Conservation (phyloP, 2,888 invertebrate genomes). For the Onchidella celtica region DNA sequence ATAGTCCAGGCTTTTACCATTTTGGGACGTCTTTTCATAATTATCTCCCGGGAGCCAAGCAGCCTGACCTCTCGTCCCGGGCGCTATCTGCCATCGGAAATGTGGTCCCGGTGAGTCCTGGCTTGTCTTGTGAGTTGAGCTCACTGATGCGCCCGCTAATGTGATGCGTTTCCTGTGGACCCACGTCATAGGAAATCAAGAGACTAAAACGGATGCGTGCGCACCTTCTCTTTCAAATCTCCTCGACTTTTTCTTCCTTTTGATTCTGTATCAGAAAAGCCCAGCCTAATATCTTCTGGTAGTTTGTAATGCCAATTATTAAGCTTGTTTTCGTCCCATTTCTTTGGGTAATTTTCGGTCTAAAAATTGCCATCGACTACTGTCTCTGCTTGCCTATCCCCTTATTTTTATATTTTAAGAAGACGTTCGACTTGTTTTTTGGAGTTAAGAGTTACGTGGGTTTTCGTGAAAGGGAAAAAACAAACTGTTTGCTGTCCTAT, state of each 20-base stretch:
- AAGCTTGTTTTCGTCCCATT: conserved; percentile 28
- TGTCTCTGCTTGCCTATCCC: neutral
- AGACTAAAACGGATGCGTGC: conserved; percentile 41
- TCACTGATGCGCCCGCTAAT: conserved; percentile 13
- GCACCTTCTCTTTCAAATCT: conserved; percentile 4
- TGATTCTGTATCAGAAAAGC: conserved; percentile 25
- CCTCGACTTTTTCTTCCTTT: conserved; percentile 9
- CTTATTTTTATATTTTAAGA: too few relatives aligned
- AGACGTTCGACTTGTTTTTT: too few relatives aligned
- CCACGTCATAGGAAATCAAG: conserved; percentile 35
- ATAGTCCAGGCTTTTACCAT: neutral
- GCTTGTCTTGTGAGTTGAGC: neutral
- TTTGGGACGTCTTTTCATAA: neutral
- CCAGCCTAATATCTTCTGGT: conserved; percentile 1
- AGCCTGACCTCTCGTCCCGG: neutral
- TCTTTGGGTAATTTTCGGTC: neutral
- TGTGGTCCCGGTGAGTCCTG: conserved; percentile 3
- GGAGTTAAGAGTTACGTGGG: too few relatives aligned
- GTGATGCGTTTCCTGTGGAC: conserved; percentile 22
- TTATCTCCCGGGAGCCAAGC: conserved; percentile 9
- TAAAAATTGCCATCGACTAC: neutral
- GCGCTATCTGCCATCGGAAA: conserved; percentile 35
- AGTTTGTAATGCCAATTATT: conserved; percentile 32
- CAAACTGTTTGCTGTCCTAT: too few relatives aligned
- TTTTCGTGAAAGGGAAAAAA: too few relatives aligned